phyloP scores from a whole-genome alignment of 2,888 invertebrate species.

The Elmis aenea region DNA sequence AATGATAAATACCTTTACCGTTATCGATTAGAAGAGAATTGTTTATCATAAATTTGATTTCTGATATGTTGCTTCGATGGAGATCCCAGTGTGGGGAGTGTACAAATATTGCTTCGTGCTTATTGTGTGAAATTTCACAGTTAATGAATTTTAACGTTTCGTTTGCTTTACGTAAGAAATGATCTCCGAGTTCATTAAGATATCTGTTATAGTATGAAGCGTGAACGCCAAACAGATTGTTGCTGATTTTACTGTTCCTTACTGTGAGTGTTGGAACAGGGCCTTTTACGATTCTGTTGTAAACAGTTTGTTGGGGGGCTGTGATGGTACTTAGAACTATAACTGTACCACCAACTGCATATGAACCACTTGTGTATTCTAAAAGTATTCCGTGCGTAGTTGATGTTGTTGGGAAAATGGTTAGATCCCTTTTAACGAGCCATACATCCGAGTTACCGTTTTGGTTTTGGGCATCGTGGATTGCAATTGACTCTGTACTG shows the following conservation, averaged over 20 bases:
- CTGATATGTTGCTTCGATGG: constrained; percentile 79
- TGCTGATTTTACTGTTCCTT: constrained; percentile 68
- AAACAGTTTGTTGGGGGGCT: constrained; percentile 68
- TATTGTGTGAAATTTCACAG: constrained; percentile 77
- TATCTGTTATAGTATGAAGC: constrained; percentile 86
- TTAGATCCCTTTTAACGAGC: constrained; percentile 77
- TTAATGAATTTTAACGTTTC: constrained; percentile 76
- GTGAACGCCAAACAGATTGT: constrained; percentile 75
- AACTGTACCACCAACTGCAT: constrained; percentile 78
- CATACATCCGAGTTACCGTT: constrained; percentile 64
- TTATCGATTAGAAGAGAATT: constrained; percentile 82
- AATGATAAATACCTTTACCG: constrained; percentile 80
- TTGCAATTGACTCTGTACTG: constrained; percentile 76
- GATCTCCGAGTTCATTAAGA: constrained; percentile 78
- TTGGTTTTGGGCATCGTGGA: constrained; percentile 70
- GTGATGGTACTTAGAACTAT: constrained; percentile 69
- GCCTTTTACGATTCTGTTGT: constrained; percentile 70
- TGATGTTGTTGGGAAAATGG: constrained; percentile 86
- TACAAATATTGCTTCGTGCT: constrained; percentile 73
- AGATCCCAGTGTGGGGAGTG: constrained; percentile 85
- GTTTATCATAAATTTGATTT: constrained; percentile 86
- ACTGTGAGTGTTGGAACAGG: constrained; percentile 73
- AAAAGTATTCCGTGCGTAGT: constrained; percentile 75
- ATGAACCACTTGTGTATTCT: constrained; percentile 72
- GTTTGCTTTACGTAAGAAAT: constrained; percentile 81